Evolutionary conservation across 2,888 invertebrate genomes (phyloP).

Genomic region (Ellobium chinense): DNA sequence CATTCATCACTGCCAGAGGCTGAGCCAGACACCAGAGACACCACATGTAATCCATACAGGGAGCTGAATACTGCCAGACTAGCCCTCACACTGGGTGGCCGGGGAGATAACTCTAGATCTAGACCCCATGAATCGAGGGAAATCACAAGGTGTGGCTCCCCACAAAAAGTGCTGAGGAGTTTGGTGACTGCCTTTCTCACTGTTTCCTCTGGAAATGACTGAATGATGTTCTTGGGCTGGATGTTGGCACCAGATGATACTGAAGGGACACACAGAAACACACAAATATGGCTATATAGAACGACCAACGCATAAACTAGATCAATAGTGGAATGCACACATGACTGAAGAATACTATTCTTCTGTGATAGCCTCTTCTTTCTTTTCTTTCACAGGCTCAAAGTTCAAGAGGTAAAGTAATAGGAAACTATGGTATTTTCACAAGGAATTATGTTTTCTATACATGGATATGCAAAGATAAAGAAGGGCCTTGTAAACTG

Average conservation of each 20-base stretch:
- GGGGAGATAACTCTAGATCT: conserved; percentile 55
- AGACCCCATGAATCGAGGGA: conserved; percentile 65
- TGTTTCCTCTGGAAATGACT: conserved; percentile 45
- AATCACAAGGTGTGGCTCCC: conserved; percentile 53
- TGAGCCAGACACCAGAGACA: conserved; percentile 52
- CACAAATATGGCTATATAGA: no score
- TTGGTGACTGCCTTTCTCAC: conserved; percentile 22
- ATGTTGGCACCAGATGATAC: conserved; percentile 47
- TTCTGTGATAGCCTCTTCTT: no score
- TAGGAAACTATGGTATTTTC: no score
- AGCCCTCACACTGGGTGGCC: conserved; percentile 14
- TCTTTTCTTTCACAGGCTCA: no score
- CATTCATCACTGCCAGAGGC: conserved; percentile 34
- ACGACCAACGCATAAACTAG: no score
- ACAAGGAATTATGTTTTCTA: no score
- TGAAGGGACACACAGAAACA: no score
- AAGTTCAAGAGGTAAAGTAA: no score
- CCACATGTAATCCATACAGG: conserved; percentile 57
- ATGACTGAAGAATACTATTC: no score
- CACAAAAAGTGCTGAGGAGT: conserved; percentile 43
- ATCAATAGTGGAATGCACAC: no score
- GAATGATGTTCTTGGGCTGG: conserved; percentile 60
- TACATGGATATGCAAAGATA: no score
- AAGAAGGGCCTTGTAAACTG: no score
- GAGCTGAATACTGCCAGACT: conserved; percentile 48